Percentiles rank a stretch among this genome's conserved stretches.
Evolutionary conservation across 2,113 vertebrate species (phyloP).

Genomic region (Melanostigma gelatinosum): DNA sequence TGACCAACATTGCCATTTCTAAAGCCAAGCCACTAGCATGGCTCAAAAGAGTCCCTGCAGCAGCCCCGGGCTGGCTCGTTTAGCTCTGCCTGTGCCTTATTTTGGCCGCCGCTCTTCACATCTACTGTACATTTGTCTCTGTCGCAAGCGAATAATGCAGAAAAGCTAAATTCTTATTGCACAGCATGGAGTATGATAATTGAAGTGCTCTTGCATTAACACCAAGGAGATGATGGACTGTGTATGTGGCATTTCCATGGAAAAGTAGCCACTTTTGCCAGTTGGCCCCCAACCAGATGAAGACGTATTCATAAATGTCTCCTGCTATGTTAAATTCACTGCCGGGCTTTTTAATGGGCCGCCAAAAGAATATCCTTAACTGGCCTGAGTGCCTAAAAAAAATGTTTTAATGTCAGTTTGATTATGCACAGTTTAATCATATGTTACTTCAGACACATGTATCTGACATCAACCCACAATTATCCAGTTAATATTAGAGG

Average conservation of each 20-base stretch:
- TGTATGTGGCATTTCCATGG: constrained; percentile 36
- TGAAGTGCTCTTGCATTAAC: constrained; percentile 49
- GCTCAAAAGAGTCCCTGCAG: background rate
- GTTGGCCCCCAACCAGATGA: constrained; percentile 49
- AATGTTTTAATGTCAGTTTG: constrained; percentile 42
- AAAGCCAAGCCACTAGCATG: background rate
- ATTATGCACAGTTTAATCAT: constrained; percentile 55
- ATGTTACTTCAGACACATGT: constrained; percentile 51
- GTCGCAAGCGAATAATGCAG: constrained; percentile 25
- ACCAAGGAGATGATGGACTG: constrained; percentile 37
- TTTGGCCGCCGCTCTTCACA: constrained; percentile 1
- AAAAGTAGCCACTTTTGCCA: constrained; percentile 42
- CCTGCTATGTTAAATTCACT: constrained; percentile 36
- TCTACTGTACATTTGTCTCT: constrained; percentile 25
- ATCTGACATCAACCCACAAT: constrained; percentile 48
- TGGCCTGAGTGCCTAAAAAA: constrained; percentile 26
- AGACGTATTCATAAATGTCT: constrained; percentile 42
- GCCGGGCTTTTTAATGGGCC: constrained; percentile 33
- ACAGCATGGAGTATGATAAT: constrained; percentile 38
- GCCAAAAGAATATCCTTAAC: constrained; percentile 7
- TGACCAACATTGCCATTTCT: background rate
- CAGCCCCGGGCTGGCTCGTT: background rate
- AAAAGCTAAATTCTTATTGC: constrained; percentile 32
- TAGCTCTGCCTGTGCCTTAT: background rate
- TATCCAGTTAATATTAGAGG: constrained; percentile 56